Percentiles rank a stretch among this genome's conserved stretches.
These are phyloP conservation scores for Misgurnus anguillicaudatus DNA, from an alignment of 2,113 vertebrate species.

Conservation along the genomic window DNA sequence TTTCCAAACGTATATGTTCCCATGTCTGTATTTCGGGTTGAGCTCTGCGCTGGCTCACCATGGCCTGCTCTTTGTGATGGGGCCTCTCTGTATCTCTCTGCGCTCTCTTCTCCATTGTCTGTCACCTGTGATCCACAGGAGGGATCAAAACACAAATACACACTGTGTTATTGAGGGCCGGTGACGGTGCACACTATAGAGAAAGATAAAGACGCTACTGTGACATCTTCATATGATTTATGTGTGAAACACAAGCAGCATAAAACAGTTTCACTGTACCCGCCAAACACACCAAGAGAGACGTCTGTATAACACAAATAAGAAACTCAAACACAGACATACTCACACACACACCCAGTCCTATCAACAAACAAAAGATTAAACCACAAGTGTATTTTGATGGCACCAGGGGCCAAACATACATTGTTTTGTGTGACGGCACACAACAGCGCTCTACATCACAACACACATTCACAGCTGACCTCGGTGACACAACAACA, in stretches of 20 bases:
- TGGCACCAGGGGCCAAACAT: slow-evolving; percentile 13
- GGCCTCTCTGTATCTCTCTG: slow-evolving; percentile 44
- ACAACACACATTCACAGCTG: slow-evolving; percentile 28
- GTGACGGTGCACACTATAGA: not conserved
- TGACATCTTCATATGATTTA: no score
- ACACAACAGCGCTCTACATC: slow-evolving; percentile 22
- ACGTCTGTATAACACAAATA: not conserved
- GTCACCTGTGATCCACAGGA: slow-evolving; percentile 54
- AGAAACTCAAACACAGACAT: not conserved
- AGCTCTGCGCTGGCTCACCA: slow-evolving; percentile 52
- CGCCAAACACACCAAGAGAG: not conserved
- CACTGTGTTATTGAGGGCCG: slow-evolving; percentile 28
- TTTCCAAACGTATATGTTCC: slow-evolving; percentile 51
- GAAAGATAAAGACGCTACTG: not conserved
- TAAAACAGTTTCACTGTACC: not conserved
- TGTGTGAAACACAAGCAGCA: not conserved
- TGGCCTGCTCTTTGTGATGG: slow-evolving; percentile 46
- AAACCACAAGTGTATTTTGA: slow-evolving; percentile 18
- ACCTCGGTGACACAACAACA: slow-evolving; percentile 12
- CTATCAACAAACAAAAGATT: slow-evolving; percentile 41
- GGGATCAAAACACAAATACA: slow-evolving; percentile 40
- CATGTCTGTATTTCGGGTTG: slow-evolving; percentile 3
- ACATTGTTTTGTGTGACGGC: slow-evolving; percentile 44
- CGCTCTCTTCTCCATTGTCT: slow-evolving; percentile 49
- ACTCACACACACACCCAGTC: slow-evolving; percentile 12